Conservation (phyloP, 2,888 invertebrate species). For the Hymenopus coronatus region DNA sequence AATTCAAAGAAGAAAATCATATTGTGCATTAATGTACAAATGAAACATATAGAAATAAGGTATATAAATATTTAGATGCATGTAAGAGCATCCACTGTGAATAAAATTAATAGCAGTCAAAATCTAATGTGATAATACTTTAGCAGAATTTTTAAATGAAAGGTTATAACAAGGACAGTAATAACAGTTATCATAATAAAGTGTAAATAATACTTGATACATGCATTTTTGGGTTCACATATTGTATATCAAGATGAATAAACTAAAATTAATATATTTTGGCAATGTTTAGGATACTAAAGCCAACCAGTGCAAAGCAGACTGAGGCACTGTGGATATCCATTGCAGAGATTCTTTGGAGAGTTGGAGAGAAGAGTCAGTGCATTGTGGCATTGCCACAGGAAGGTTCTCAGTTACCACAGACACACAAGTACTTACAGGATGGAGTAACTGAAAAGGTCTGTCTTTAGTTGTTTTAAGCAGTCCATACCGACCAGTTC, state of each 20-base stretch:
- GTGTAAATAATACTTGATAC: neutral
- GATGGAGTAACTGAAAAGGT: constrained; percentile 47
- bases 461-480: neutral
- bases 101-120: no score
- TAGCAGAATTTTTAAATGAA: neutral
- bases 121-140: no score
- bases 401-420: constrained; percentile 60
- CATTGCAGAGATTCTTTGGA: constrained; percentile 69
- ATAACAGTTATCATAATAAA: neutral
- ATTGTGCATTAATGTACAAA: no score
- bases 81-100: no score
- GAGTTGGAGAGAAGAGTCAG: constrained; percentile 58
- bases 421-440: constrained; percentile 64
- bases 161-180: neutral
- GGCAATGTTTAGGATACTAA: constrained; percentile 54
- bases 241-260: neutral
- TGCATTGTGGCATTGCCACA: constrained; percentile 59
- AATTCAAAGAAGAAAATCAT: no score
- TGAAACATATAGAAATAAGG: no score
- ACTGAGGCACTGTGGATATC: constrained; percentile 65
- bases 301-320: constrained; percentile 65
- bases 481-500: no score
- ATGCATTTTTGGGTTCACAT: no score
- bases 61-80: no score
- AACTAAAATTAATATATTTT: neutral